Base-by-base conservation (phyloP, 2,113 vertebrate genomes). In the Anguilla rostrata region DNA sequence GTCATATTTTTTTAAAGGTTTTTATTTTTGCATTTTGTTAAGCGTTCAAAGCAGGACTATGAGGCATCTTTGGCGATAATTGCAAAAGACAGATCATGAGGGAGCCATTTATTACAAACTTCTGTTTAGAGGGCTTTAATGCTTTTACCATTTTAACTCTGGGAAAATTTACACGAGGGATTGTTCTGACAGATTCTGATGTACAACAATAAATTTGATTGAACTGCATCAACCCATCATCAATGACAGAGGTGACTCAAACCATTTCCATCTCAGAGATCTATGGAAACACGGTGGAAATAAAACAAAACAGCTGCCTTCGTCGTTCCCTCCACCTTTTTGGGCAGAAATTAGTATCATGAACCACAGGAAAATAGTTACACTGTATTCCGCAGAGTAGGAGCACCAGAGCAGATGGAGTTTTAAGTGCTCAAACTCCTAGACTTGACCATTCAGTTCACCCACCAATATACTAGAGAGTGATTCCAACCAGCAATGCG, bases 31-130 rank as follows among this genome's bases (percentile, higher is more conserved):
- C n/a, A 11, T 34, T 34, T 26, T 26, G 82, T 83, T 83, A 3
- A 3, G n/a, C 56, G 39, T 16, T 56, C 53, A 71, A 66, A 26
- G 39, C 41, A 57, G 3, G 39, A 39, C 75, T n/a, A 75, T 84
- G 78, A 91, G 90, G 91, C 88, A 91, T 92, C 89, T 89, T 88
- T 91, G 90, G 91, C 87, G 85, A 86, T 86, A 82, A 86, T 85
- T 88, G 63, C 56, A 83, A 86, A 46, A 86, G 34, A 82, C 49
- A 43, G 57, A 57, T 46, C 39, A 82, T 1, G 46, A 40, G 66
- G 43, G 41, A 87, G 66, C 79, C 39, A 84, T 29, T 66, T 0
- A 66, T 18, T 49, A 43, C 83, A 34, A 78, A 56, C 2, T 16
- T 83, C 12, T n/a, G 26, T 20, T 39, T 18, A 84, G 82, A 82